A percentile compares a stretch with the other conserved stretches of the same genome.
Evolutionary conservation across 2,888 invertebrate genomes (phyloP).

Genomic region (Chironomus tentans): DNA sequence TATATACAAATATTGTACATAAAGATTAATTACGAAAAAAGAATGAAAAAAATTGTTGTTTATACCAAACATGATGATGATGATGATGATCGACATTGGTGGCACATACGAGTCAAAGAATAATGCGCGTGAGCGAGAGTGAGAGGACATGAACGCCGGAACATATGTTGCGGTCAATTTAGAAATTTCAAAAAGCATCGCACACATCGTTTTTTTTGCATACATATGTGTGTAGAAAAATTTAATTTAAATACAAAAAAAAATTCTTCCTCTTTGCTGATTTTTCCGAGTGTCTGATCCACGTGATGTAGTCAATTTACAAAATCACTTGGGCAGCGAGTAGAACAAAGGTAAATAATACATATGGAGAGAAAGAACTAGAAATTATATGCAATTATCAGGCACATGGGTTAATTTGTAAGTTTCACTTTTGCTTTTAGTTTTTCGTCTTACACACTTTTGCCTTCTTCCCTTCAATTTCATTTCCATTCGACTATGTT

Average conservation of each 20-base stretch:
- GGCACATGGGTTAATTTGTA: not conserved
- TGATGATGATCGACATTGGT: not conserved
- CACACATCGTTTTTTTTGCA: not conserved
- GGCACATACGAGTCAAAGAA: not conserved
- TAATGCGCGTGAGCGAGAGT: not conserved
- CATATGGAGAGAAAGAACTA: not conserved
- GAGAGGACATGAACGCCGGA: constrained; percentile 3
- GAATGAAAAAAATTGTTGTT: not conserved
- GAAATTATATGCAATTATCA: not conserved
- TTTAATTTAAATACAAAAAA: constrained; percentile 1
- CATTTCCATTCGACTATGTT: too few species aligned
- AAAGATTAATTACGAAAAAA: not conserved
- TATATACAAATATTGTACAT: too few species aligned
- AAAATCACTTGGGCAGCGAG: constrained; percentile 9
- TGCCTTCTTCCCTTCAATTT: not conserved
- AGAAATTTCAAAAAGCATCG: constrained; percentile 22
- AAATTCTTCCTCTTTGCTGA: not conserved
- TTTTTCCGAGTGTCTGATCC: not conserved
- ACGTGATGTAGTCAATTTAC: constrained; percentile 16
- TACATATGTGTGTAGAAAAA: not conserved
- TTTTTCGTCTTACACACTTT: not conserved
- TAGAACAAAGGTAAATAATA: not conserved
- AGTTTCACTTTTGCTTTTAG: not conserved
- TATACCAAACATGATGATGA: too few species aligned
- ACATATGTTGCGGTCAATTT: constrained; percentile 26